Conservation (phyloP, 2,113 vertebrate genomes). For the Danionella cerebrum region DNA sequence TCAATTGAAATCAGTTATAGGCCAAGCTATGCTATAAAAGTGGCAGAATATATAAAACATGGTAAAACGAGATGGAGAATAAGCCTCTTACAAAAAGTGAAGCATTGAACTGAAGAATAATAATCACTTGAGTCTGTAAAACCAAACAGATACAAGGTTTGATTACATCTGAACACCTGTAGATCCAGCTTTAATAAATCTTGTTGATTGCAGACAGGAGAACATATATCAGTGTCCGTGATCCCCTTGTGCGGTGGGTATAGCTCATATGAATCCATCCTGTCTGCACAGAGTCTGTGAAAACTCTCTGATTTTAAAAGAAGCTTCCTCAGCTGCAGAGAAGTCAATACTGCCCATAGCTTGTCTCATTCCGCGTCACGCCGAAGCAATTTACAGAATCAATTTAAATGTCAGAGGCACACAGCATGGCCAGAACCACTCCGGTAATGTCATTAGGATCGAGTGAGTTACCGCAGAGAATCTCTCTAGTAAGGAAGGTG, state of each 20-base stretch:
- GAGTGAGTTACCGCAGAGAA: not conserved
- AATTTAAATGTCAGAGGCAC: constrained; percentile 22
- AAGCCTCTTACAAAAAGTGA: not conserved
- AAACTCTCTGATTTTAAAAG: constrained; percentile 5
- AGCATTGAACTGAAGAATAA: not conserved
- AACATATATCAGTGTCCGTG: not conserved
- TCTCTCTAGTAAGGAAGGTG: not conserved
- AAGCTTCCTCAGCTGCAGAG: constrained; percentile 13
- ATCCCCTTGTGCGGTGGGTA: not conserved
- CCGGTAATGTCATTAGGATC: constrained; percentile 22
- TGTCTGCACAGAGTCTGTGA: not conserved
- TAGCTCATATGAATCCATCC: not conserved
- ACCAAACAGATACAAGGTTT: not conserved
- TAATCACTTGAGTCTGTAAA: not conserved
- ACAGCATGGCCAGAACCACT: constrained; percentile 4
- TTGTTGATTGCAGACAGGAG: not conserved
- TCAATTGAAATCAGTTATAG: no score
- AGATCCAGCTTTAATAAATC: not conserved
- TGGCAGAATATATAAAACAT: no score
- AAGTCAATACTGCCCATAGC: constrained; percentile 18
- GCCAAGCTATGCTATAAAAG: no score
- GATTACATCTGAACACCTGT: not conserved
- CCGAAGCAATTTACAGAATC: constrained; percentile 11
- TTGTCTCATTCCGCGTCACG: constrained; percentile 4
- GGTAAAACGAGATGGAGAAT: no score